A percentile compares a stretch with the other conserved stretches of the same genome.
phyloP scores from a whole-genome alignment of 2,797 vertebrate species.

The Monodelphis domestica region DNA sequence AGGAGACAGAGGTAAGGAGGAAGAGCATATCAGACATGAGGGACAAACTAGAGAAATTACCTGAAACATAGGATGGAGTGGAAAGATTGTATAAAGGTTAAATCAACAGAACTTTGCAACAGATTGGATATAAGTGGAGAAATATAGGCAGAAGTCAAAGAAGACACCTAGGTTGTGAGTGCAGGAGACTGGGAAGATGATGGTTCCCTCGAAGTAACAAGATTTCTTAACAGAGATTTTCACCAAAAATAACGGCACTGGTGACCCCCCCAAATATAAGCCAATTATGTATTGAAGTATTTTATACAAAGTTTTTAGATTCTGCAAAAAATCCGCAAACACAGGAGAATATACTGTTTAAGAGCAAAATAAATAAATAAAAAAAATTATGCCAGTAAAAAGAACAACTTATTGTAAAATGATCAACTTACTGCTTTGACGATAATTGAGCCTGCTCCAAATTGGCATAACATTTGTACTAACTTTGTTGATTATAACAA shows the following conservation, averaged over 20 bases:
- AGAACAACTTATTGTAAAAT: no score
- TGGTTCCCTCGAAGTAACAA: background rate
- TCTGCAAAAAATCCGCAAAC: background rate
- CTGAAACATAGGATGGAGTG: background rate
- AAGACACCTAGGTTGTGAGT: background rate
- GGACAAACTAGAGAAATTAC: background rate
- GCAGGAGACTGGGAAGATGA: background rate
- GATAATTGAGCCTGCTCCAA: background rate
- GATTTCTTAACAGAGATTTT: background rate
- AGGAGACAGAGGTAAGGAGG: background rate
- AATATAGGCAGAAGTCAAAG: background rate
- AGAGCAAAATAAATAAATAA: no score
- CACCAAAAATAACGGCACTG: background rate
- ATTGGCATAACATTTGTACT: background rate
- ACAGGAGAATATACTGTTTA: background rate
- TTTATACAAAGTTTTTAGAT: background rate
- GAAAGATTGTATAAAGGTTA: background rate
- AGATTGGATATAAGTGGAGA: background rate
- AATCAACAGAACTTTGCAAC: background rate
- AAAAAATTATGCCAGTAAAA: no score
- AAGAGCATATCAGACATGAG: background rate
- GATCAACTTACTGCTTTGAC: background rate
- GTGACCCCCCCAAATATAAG: background rate
- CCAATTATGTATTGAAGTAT: background rate
- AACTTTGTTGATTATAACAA: background rate